Percentiles rank a stretch among this genome's conserved stretches.
Evolutionary conservation across 1,140 invertebrate species (phyloP).

Genomic region (Aphelenchoides avenae): DNA sequence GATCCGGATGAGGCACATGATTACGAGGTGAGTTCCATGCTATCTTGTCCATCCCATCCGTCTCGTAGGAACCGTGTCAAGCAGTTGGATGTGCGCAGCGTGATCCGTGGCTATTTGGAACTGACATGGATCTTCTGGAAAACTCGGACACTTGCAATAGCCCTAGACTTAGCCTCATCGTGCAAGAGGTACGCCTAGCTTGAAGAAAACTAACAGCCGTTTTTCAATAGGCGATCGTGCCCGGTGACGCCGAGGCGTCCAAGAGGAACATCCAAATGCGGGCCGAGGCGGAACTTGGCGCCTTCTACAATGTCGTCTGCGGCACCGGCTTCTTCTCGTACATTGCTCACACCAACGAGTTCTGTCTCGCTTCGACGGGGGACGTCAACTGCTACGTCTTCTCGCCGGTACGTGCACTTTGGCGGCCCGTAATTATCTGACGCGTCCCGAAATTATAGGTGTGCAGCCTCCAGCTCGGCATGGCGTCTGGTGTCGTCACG

Average conservation of each 20-base stretch:
- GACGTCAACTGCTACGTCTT: slow-evolving; percentile 44
- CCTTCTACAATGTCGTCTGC: slow-evolving; percentile 46
- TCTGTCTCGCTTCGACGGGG: slow-evolving; percentile 22
- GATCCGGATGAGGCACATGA: slow-evolving; percentile 1
- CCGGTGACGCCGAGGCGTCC: slow-evolving; percentile 33
- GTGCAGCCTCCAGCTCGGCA: slow-evolving; percentile 5
- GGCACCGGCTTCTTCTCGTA: slow-evolving; percentile 49
- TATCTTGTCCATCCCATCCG: not conserved
- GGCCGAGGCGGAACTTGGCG: slow-evolving; percentile 36
- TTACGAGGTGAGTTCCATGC: not conserved
- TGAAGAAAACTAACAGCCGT: not conserved
- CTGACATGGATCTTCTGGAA: slow-evolving; percentile 20
- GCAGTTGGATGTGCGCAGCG: slow-evolving; percentile 7
- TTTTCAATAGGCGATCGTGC: slow-evolving; percentile 32
- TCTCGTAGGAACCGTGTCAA: not conserved
- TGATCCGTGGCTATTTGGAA: slow-evolving; percentile 19
- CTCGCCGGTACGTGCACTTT: slow-evolving; percentile 40
- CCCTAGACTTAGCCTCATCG: slow-evolving; percentile 2
- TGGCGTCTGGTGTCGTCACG: slow-evolving; percentile 25
- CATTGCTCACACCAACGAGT: slow-evolving; percentile 47
- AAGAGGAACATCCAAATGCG: slow-evolving; percentile 35
- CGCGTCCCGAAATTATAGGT: no score
- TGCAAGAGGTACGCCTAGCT: slow-evolving; percentile 8
- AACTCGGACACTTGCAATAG: slow-evolving; percentile 19
- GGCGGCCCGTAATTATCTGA: no score